Evolutionary conservation across 2,797 vertebrate species (phyloP).

Genomic region (Oceanodroma leucorhoa): DNA sequence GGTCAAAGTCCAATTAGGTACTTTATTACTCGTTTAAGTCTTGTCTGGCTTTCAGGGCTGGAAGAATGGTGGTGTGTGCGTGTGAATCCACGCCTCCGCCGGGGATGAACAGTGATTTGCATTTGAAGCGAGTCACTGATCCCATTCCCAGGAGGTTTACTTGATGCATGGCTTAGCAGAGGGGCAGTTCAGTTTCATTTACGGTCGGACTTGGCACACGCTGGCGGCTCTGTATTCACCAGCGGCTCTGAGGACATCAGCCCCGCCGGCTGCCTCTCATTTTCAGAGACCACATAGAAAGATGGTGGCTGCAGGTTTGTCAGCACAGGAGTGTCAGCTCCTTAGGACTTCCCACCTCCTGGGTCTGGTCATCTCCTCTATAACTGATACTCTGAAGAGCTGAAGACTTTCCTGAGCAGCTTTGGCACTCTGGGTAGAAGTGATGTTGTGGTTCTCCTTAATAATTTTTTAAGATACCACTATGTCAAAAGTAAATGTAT

Average conservation of each 20-base stretch:
- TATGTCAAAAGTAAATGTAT: background rate
- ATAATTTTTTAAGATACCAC: background rate
- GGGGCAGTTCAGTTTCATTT: background rate
- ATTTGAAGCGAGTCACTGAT: background rate
- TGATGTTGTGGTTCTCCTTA: background rate
- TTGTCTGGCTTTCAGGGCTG: background rate
- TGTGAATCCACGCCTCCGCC: background rate
- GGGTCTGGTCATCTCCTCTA: background rate
- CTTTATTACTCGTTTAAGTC: constrained; percentile 51
- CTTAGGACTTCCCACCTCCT: background rate
- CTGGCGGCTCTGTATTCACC: accelerated
- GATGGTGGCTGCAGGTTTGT: background rate
- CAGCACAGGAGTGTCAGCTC: accelerated
- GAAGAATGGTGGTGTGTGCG: background rate
- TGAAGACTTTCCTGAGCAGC: background rate
- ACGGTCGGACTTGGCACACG: accelerated
- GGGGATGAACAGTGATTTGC: background rate
- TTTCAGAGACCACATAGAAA: background rate
- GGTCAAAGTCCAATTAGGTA: constrained; percentile 5
- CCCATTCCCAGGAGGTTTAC: constrained; percentile 18
- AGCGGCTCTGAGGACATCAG: background rate
- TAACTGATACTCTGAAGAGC: background rate
- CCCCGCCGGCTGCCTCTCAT: accelerated
- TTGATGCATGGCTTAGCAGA: constrained; percentile 1
- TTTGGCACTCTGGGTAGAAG: background rate